Base-by-base conservation (phyloP, 2,113 vertebrate species). In the Lampris incognitus region DNA sequence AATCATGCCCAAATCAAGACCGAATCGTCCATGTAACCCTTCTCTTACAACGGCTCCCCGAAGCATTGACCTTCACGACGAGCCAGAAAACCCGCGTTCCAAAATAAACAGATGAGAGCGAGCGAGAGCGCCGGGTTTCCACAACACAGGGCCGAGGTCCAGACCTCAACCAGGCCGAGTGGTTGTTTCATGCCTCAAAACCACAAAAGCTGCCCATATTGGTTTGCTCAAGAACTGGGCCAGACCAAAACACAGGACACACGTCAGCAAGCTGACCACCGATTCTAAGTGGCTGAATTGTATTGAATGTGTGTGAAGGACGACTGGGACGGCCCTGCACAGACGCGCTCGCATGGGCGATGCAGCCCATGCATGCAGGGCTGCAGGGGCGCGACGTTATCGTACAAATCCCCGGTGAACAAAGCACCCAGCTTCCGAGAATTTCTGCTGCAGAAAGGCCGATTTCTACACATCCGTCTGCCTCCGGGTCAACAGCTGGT, bases 51-150 rank as follows among this genome's bases (percentile, higher is more conserved):
- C 51, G 49, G 36, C 11, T 76, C 73, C 78, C 84, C 55, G 39
- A 51, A 4, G 75, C 42, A 67, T 11, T 74, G 85, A 88, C 81
- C 87, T 84, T 69, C 59, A 39, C 3, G 2, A 41, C 13, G 58
- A 54, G 73, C 79, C 83, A 88, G 40, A 80, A 79, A 85, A 72
- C 13, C 24, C 40, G 70, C 46, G 75, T 81, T 89, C 74, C 79
- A 87, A 88, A 85, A 85, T 78, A 74, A 90, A 81, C 76, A 85
- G 55, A n/a, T 5, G 40, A 52, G 64, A 72, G 37, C 41, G 66
- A n/a, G n/a, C 61, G 64, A 72, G 37, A 44, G 66, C 36, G n/a
- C 61, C 56, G 69, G 62, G 57, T 89, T 87, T 87, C 79, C 79
- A 86, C 73, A 76, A 69, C 72, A 72, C 56, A 41, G 66, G 9